phyloP scores from a whole-genome alignment of 2,113 vertebrate species.

The Steatornis caripensis region DNA sequence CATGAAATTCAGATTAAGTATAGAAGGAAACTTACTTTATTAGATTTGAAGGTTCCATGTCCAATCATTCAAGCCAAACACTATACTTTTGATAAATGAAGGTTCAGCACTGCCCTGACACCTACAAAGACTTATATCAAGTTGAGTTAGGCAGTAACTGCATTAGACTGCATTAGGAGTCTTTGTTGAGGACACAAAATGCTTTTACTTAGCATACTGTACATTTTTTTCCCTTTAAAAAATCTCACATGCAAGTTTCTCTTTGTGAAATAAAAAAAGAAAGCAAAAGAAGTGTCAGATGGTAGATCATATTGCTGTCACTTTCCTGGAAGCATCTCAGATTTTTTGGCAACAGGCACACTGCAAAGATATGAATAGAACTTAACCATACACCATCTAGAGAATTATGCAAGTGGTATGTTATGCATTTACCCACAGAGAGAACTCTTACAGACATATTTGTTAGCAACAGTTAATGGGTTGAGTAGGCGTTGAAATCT shows the following conservation, averaged over 20 bases:
- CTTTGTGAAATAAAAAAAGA: background rate
- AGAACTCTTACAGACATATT: background rate
- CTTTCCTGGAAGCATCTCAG: slow-evolving; percentile 6
- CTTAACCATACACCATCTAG: background rate
- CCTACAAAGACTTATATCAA: background rate
- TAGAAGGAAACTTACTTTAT: background rate
- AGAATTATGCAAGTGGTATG: background rate
- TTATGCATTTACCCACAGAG: background rate
- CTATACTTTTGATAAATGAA: background rate
- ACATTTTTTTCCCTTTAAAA: background rate
- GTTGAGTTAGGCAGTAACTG: background rate
- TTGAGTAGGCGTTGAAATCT: background rate
- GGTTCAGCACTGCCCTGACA: background rate
- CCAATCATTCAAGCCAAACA: background rate
- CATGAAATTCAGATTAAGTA: background rate
- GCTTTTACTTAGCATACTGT: background rate
- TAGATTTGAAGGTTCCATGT: background rate
- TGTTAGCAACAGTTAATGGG: slow-evolving; percentile 21
- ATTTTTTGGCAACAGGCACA: background rate
- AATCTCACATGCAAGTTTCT: background rate
- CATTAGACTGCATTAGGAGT: background rate
- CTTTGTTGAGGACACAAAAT: background rate
- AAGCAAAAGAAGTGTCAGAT: background rate
- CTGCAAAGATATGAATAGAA: slow-evolving; percentile 14
- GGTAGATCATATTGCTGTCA: slow-evolving; percentile 15